Base-by-base conservation (phyloP, 2,797 vertebrate species). In the Steatocranus sp. region DNA sequence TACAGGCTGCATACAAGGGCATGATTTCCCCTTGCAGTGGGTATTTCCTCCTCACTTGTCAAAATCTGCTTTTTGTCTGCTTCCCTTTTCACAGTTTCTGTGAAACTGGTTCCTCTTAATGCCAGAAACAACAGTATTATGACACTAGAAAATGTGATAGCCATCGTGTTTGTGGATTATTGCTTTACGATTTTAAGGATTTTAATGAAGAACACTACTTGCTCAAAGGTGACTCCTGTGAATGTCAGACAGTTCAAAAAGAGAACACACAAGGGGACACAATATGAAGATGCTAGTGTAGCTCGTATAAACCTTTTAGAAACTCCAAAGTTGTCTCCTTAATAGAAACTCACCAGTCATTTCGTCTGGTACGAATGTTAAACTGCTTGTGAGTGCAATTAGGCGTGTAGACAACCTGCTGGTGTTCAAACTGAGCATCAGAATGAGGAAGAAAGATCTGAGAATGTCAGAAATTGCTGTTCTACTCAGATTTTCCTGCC, bases 11-110 rank as follows among this genome's bases (percentile, higher is more conserved):
- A 12, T 46, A 46, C 1, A 1, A 46, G 18, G 5, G 8, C 36
- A n/a, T 32, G 20, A 30, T 79, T 43, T 73, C 25, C 68, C 25
- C 10, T 48, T 30, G 68, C 68, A 73, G 17, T 73, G 68, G 41
- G 68, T 73, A 73, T 73, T 73, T 73, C 41, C 41, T 73, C 68
- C 41, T 18, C 66, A 46, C 23, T 70, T 70, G 41, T 70, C 23
- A 70, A 70, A 70, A 70, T 46, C 10, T 0, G 1, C 7, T 73
- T 1, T 73, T 1, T 12, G 23, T 48, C 41, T 46, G 9, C 25
- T 11, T 48, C 41, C 4, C 15, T 27, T 70, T 70, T 4, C 8
- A 46, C 38, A 3, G 25, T 73, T 30, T 48, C 41, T 73, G 41
- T 48, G 11, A 30, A n/a, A 73, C 68, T 48, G 4, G 25, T 18